Base-by-base conservation (phyloP, 2,888 invertebrate genomes). In the Chrysolina americana region DNA sequence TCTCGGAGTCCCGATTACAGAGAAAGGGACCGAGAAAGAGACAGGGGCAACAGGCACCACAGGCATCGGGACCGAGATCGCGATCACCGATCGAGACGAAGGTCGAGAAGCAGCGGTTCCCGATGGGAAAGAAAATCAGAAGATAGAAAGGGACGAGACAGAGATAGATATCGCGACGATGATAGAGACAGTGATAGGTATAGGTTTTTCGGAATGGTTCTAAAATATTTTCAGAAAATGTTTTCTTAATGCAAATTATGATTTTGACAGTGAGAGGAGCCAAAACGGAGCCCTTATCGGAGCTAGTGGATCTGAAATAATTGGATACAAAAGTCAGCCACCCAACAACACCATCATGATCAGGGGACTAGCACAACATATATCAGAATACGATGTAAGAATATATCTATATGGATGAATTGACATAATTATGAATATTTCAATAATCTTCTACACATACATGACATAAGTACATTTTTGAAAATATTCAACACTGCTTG, bases 381-480 rank as follows among this genome's bases (percentile, higher is more conserved):
- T 94, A 76, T 93, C 94, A 15, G 94, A 94, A 87, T 93, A 93
- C 86, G 94, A 94, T 89, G 93, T 94, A 90, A 89, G 92, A 89
- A 84, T 21, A 76, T 63, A 23, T 10, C 62, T 36, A 36, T 3
- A 36, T 36, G 8, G 36, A 36, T 36, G 36, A 36, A 36, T 36
- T 36, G 6, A 2, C 28, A 28, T 3, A 36, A 6, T 36, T 36
- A 36, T 36, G 36, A 36, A 6, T 8, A 36, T 36, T 36, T 36
- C 0, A 36, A 36, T 36, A 36, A 36, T 36, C 28, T 28, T 28
- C 28, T 28, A 28, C 36, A 36, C 8, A 28, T 28, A 5, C 28
- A 28, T 28, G 28, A 28, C n/a, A n/a, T n/a, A n/a, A n/a, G n/a
- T n/a, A n/a, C n/a, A n/a, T n/a, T n/a, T n/a, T n/a, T n/a, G n/a